Percentiles rank a stretch among this genome's conserved stretches.
Evolutionary conservation across 2,797 vertebrate genomes (phyloP).

Genomic region (Melanotaenia nigrans): DNA sequence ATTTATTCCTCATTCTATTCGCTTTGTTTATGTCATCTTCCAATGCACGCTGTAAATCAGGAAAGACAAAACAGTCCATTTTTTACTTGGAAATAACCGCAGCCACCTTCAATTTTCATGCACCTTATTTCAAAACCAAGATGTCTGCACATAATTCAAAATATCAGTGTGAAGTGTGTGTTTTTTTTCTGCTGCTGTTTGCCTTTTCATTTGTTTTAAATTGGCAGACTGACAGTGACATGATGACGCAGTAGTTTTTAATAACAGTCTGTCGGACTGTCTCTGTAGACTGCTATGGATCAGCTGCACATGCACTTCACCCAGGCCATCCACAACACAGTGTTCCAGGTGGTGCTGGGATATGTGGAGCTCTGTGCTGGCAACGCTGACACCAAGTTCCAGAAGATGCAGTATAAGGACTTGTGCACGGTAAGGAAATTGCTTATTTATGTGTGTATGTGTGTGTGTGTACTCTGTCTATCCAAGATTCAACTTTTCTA

Average conservation of each 20-base stretch:
- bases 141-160: slow-evolving; percentile 10
- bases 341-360: slow-evolving; percentile 98
- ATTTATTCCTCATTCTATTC: background rate
- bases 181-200: slow-evolving; percentile 12
- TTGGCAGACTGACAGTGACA: slow-evolving; percentile 23
- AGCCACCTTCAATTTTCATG: slow-evolving; percentile 15
- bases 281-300: slow-evolving; percentile 95
- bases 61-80: slow-evolving; percentile 12
- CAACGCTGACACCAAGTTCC: slow-evolving; percentile 98
- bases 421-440: slow-evolving; percentile 90
- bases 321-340: slow-evolving; percentile 98
- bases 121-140: slow-evolving; percentile 5
- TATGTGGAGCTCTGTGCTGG: slow-evolving; percentile 98
- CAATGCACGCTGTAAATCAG: slow-evolving; percentile 1
- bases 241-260: slow-evolving; percentile 21
- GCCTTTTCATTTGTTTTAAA: slow-evolving; percentile 10
- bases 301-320: slow-evolving; percentile 99
- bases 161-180: slow-evolving; percentile 1
- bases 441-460: background rate
- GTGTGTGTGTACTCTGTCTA: background rate
- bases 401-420: slow-evolving; percentile 99
- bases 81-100: slow-evolving; percentile 6
- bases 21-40: slow-evolving; percentile 7
- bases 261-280: slow-evolving; percentile 38
- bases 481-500: background rate